A percentile compares a stretch with the other conserved stretches of the same genome.
These are phyloP conservation scores for Drosophila watanabei DNA, from an alignment of 1,140 invertebrate genomes.

Conservation along the genomic window DNA sequence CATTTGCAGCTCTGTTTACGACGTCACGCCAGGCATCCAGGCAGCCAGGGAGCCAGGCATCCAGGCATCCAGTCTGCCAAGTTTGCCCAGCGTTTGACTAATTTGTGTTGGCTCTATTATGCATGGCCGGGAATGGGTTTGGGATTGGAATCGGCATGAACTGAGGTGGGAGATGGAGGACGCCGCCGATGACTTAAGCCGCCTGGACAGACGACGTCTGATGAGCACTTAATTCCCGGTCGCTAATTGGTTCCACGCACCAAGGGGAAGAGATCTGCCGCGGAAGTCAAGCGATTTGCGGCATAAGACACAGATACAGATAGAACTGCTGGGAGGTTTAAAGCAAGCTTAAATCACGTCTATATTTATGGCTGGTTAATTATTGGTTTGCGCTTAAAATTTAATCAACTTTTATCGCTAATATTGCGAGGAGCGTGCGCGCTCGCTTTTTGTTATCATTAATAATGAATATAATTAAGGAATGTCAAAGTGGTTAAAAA, in stretches of 20 bases:
- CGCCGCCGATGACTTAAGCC: slow-evolving; percentile 22
- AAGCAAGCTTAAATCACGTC: slow-evolving; percentile 37
- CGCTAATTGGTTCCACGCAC: slow-evolving; percentile 64
- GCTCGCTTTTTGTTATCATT: slow-evolving; percentile 50
- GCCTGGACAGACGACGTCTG: slow-evolving; percentile 49
- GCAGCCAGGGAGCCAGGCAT: slow-evolving; percentile 7
- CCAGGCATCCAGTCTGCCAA: slow-evolving; percentile 38
- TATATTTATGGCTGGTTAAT: slow-evolving; percentile 52
- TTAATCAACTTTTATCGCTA: slow-evolving; percentile 52
- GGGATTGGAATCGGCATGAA: background rate
- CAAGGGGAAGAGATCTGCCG: slow-evolving; percentile 7
- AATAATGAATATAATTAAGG: slow-evolving; percentile 66
- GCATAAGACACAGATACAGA: background rate
- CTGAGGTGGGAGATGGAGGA: background rate
- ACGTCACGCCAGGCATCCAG: slow-evolving; percentile 41
- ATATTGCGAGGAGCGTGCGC: slow-evolving; percentile 29
- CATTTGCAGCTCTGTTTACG: slow-evolving; percentile 79
- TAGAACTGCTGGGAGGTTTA: background rate
- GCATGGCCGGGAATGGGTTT: slow-evolving; percentile 44
- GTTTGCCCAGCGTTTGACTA: slow-evolving; percentile 61
- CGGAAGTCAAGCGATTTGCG: slow-evolving; percentile 28
- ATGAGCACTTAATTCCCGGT: slow-evolving; percentile 71
- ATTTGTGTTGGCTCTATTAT: slow-evolving; percentile 75
- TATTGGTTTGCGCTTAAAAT: slow-evolving; percentile 31
- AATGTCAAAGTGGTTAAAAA: slow-evolving; percentile 39